Percentiles rank a stretch among this genome's conserved stretches.
These are phyloP conservation scores for Cynocephalus volans DNA, from an alignment of 2,113 vertebrate genomes.

Conservation along the genomic window DNA sequence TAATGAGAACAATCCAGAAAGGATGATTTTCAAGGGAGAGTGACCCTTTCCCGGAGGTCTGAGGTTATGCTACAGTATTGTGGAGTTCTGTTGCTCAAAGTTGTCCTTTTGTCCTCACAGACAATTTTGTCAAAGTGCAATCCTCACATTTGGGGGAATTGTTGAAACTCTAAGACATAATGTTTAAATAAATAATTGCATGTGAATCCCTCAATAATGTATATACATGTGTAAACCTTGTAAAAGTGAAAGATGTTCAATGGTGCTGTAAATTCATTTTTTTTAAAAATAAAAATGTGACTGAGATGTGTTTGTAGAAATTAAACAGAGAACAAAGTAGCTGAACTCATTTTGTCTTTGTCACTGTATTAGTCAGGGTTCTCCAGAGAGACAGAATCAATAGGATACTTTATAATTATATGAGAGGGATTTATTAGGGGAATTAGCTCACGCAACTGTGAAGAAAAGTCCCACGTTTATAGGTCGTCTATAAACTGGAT, in stretches of 20 bases:
- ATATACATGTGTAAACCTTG: conserved; percentile 68
- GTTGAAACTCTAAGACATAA: background rate
- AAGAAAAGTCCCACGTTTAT: too few relatives aligned
- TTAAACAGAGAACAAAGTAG: background rate
- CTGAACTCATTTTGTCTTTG: background rate
- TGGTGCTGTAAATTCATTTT: conserved; percentile 86
- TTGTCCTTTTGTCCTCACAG: conserved; percentile 70
- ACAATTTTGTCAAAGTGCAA: conserved; percentile 7
- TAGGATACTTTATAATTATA: too few relatives aligned
- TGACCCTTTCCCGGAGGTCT: conserved; percentile 30
- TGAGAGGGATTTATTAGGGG: too few relatives aligned
- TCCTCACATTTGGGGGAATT: background rate
- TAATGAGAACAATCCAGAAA: conserved; percentile 41
- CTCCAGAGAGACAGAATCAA: too few relatives aligned
- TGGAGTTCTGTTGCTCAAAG: conserved; percentile 88
- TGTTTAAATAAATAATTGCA: conserved; percentile 19
- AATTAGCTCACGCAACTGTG: too few relatives aligned
- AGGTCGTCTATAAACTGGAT: too few relatives aligned
- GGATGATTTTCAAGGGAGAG: conserved; percentile 61
- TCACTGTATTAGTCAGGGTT: background rate
- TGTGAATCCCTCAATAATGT: conserved; percentile 52
- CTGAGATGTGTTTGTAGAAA: conserved; percentile 59
- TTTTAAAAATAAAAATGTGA: conserved; percentile 70
- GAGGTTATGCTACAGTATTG: conserved; percentile 86
- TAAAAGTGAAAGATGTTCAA: conserved; percentile 73